Evolutionary conservation across 2,888 invertebrate genomes (phyloP).

Genomic region (Acrocyrtus sp.): DNA sequence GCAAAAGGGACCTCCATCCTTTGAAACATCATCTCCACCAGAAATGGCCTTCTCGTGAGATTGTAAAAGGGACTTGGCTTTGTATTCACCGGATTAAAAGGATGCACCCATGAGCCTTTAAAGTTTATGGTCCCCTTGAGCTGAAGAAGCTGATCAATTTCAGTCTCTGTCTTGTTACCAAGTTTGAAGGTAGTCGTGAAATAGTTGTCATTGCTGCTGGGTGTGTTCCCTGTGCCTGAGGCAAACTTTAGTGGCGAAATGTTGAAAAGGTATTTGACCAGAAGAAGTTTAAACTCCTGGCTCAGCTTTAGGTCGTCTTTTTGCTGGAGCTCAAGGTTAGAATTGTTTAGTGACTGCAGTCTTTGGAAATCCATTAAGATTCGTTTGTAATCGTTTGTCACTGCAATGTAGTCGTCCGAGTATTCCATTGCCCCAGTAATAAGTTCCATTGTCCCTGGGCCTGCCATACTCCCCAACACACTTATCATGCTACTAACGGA

Average conservation of each 20-base stretch:
- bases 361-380: slow-evolving; percentile 35
- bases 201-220: slow-evolving; percentile 7
- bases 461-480: slow-evolving; percentile 42
- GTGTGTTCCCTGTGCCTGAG: slow-evolving; percentile 1
- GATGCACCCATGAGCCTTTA: slow-evolving; percentile 64
- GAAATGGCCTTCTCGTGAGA: slow-evolving; percentile 39
- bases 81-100: slow-evolving; percentile 62
- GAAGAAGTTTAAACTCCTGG: slow-evolving; percentile 16
- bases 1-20: slow-evolving; percentile 63
- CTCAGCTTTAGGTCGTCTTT: slow-evolving; percentile 26
- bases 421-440: slow-evolving; percentile 45
- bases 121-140: slow-evolving; percentile 59
- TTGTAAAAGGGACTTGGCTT: slow-evolving; percentile 64
- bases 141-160: slow-evolving; percentile 21
- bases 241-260: slow-evolving; percentile 17
- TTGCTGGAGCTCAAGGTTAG: slow-evolving; percentile 22
- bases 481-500: slow-evolving; percentile 49
- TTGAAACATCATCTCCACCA: slow-evolving; percentile 67
- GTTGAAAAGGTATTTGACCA: slow-evolving; percentile 20
- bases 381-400: slow-evolving; percentile 43
- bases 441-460: slow-evolving; percentile 29
- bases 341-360: slow-evolving; percentile 20
- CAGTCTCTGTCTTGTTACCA: slow-evolving; percentile 22
- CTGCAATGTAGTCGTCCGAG: slow-evolving; percentile 18
- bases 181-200: slow-evolving; percentile 21